These are phyloP conservation scores for Lycorma delicatula DNA, from an alignment of 1,140 invertebrate species.

Conservation along the genomic window DNA sequence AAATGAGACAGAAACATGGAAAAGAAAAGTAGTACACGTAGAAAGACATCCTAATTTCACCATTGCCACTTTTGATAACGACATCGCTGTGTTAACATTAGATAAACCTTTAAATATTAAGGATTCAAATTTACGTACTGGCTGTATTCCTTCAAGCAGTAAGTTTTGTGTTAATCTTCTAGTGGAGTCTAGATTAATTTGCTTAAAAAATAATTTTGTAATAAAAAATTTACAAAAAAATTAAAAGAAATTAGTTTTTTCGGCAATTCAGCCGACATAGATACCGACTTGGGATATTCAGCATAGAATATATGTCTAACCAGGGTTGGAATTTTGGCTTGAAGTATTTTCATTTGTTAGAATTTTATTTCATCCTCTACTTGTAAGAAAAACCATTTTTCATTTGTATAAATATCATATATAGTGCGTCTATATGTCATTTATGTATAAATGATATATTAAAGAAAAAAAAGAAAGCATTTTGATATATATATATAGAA, in stretches of 20 bases:
- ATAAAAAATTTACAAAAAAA: too few species aligned
- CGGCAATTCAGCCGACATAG: too few species aligned
- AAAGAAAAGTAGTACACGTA: slow-evolving; percentile 46
- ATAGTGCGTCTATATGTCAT: too few species aligned
- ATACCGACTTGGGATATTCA: too few species aligned
- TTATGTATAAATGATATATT: too few species aligned
- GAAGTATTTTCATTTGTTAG: not conserved
- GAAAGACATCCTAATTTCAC: slow-evolving; percentile 60
- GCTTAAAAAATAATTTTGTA: too few species aligned
- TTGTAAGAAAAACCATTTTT: not conserved
- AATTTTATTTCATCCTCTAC: not conserved
- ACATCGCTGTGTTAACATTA: slow-evolving; percentile 64
- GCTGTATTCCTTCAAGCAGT: slow-evolving; percentile 56
- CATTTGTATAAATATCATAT: too few species aligned
- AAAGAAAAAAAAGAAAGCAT: too few species aligned
- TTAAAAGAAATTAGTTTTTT: too few species aligned
- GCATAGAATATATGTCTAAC: too few species aligned
- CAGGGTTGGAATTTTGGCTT: too few species aligned
- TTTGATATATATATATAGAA: too few species aligned
- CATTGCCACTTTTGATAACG: slow-evolving; percentile 62
- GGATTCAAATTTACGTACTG: slow-evolving; percentile 50
- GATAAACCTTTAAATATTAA: slow-evolving; percentile 44
- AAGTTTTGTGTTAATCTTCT: slow-evolving; percentile 33
- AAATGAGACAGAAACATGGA: slow-evolving; percentile 43
- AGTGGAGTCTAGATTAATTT: not conserved